Percentiles rank a stretch among this genome's conserved stretches.
Evolutionary conservation across 2,888 invertebrate genomes (phyloP).

Genomic region (Eupithecia subfuscata): DNA sequence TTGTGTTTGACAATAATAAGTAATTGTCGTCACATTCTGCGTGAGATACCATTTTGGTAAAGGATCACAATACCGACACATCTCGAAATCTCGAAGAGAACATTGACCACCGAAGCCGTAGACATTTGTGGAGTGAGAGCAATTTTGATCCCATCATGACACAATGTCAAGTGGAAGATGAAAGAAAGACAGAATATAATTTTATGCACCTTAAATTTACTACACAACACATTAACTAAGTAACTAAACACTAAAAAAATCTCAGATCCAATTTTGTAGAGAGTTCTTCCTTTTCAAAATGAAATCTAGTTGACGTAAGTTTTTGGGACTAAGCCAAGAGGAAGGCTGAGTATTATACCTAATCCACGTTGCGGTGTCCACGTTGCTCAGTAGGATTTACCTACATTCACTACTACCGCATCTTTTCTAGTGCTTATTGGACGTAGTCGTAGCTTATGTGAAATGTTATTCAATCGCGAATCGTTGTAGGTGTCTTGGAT

Average conservation of each 20-base stretch:
- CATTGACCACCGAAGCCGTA: neutral
- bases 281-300: neutral
- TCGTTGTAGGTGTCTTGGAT: neutral
- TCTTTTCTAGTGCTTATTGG: neutral
- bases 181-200: too few species aligned
- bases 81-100: neutral
- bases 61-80: neutral
- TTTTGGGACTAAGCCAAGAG: constrained; percentile 21
- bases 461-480: neutral
- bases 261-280: too few species aligned
- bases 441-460: neutral
- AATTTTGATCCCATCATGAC: neutral
- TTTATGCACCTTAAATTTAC: too few species aligned
- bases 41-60: neutral
- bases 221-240: too few species aligned
- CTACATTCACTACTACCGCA: neutral
- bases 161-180: neutral
- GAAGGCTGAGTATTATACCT: neutral
- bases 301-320: neutral
- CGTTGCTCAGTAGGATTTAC: constrained; percentile 1
- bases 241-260: too few species aligned
- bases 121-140: neutral
- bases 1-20: neutral
- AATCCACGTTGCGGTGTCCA: too few species aligned
- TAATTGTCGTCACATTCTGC: neutral